Evolutionary conservation across 2,888 invertebrate species (phyloP).

Genomic region (Rhogogaster chlorosoma): DNA sequence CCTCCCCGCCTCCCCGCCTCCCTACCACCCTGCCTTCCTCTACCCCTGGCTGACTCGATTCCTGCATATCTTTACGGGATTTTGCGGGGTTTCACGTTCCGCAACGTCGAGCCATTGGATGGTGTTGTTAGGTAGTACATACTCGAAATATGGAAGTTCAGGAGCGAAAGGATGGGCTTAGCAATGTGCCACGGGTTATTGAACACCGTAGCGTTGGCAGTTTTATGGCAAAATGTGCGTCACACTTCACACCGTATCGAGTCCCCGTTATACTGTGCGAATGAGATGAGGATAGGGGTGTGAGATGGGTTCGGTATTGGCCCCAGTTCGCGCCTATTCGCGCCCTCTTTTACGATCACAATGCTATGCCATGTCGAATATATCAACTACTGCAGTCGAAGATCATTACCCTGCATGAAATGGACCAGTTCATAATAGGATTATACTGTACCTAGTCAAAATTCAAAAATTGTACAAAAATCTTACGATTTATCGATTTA

Average conservation of each 20-base stretch:
- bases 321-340: slow-evolving; percentile 58
- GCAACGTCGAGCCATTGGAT: slow-evolving; percentile 53
- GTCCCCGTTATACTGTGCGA: slow-evolving; percentile 32
- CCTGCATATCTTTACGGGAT: slow-evolving; percentile 57
- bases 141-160: slow-evolving; percentile 56
- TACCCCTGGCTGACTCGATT: slow-evolving; percentile 11
- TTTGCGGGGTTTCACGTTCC: slow-evolving; percentile 53
- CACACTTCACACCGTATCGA: slow-evolving; percentile 64
- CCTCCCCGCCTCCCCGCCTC: slow-evolving; percentile 57
- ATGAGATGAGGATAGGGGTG: slow-evolving; percentile 34
- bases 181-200: slow-evolving; percentile 65
- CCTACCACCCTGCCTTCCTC: slow-evolving; percentile 58
- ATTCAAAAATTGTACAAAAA: neutral
- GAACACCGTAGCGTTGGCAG: slow-evolving; percentile 65
- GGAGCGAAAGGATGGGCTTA: slow-evolving; percentile 52
- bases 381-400: slow-evolving; percentile 57
- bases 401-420: slow-evolving; percentile 54
- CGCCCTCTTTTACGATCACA: slow-evolving; percentile 58
- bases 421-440: slow-evolving; percentile 47
- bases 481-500: neutral
- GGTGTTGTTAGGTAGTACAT: slow-evolving; percentile 39
- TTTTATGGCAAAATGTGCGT: slow-evolving; percentile 66
- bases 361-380: slow-evolving; percentile 36
- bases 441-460: neutral
- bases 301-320: slow-evolving; percentile 60